Base-by-base conservation (phyloP, 2,888 invertebrate species). In the Eumerus sabulonum region DNA sequence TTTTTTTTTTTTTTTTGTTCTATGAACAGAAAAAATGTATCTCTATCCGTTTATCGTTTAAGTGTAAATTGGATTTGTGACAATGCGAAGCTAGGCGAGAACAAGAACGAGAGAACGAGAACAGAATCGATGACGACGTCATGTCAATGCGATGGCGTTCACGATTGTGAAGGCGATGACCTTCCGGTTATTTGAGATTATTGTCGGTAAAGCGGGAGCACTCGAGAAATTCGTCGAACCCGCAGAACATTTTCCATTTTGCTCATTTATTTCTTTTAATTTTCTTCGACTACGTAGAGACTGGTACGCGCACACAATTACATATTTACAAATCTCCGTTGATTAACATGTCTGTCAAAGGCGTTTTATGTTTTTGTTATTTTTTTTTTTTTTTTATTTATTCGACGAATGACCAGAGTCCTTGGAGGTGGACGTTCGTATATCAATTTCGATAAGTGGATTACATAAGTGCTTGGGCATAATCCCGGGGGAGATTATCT, bases 51-150 rank as follows among this genome's bases (percentile, higher is more conserved):
- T 79, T 74, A 79, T 79, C 79, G 79, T 68, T 79, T 79, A 79
- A 79, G 74, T 79, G 79, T 79, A 79, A 79, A 79, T 79, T 79
- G 74, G 79, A 77, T 77, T 77, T 77, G 57, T 53, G 67, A 73
- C 36, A 27, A n/a, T n/a, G n/a, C n/a, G n/a, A n/a, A n/a, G n/a
- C n/a, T n/a, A n/a, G n/a, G n/a, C n/a, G n/a, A n/a, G n/a, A n/a
- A 27, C 27, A 7, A 27, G 27, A 27, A 27, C 27, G 27, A 27
- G 27, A 27, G 27, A 27, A 27, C 27, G 27, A 27, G 27, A 27
- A 27, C 7, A 7, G 27, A 27, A 27, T 27, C 27, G 27, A 27
- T 27, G 27, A 27, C 27, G 27, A 27, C 27, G 27, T 2, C 27
- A 27, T 27, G 27, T 27, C 27, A 27, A 27, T 27, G 27, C 27